Base-by-base conservation (phyloP, 2,797 vertebrate genomes). In the Acipenser ruthenus region DNA sequence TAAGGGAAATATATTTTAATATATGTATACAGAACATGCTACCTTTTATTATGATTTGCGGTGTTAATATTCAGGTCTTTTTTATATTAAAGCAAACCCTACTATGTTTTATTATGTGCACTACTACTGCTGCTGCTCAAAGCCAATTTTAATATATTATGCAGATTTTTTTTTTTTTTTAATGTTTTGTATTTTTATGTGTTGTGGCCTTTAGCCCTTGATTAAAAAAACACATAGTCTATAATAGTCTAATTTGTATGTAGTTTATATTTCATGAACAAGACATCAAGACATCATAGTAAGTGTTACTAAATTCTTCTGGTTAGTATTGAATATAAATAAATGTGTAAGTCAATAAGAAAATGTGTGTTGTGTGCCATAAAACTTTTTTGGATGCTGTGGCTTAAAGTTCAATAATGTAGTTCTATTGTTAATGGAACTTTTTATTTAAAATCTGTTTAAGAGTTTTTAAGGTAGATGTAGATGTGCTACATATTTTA, bases 1-100 rank as follows among this genome's bases (percentile, higher is more conserved):
- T 83, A 82, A 79, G 75, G 85, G 78, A 49, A 71, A 64, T 66
- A 69, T 69, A n/a, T 68, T 53, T 72, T n/a, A 8, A 9, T 60
- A 3, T 67, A 6, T 59, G 1, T 37, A 37, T 37, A 37, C 23
- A 37, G 2, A 18, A 8, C 7, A 51, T 3, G 63, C 7, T 59
- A 6, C 1, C 15, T 18, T 60, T 64, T 51, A 4, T 18, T 59
- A 55, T 15, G 6, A n/a, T 50, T 56, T 62, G 13, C 37, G 15
- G 6, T 67, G 60, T 60, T 65, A 59, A 50, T 56, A 15, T 15
- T 10, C 9, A 63, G 49, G 4, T 51, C 4, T 67, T 60, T 67
- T 47, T 62, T 49, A 3, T 51, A 10, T n/a, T 58, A 12, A 50
- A 49, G 49, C 9, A 63, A 69, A 63, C 60, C 60, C 65, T 51